phyloP scores from a whole-genome alignment of 1,140 invertebrate genomes.

The Steinernema feltiae region DNA sequence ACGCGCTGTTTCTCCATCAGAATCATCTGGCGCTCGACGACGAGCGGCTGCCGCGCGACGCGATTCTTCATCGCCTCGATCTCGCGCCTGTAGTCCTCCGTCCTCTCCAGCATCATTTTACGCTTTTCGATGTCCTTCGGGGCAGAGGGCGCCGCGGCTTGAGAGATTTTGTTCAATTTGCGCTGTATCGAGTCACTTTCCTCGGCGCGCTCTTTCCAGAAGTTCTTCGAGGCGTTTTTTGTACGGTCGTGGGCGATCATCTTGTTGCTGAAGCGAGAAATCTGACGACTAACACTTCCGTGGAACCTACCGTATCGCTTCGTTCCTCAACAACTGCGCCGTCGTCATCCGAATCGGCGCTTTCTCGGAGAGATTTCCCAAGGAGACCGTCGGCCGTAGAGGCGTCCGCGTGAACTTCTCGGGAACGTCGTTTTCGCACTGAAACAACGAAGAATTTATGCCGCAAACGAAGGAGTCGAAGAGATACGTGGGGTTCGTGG shows the following conservation, averaged over 20 bases:
- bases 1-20: background rate
- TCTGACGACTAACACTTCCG: background rate
- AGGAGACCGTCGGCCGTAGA: background rate
- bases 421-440: background rate
- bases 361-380: background rate
- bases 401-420: background rate
- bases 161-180: background rate
- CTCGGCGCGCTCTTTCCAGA: background rate
- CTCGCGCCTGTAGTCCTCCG: background rate
- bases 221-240: background rate
- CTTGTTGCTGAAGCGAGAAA: background rate
- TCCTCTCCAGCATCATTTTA: background rate
- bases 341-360: background rate
- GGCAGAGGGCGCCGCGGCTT: background rate
- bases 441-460: background rate
- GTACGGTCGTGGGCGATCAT: background rate
- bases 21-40: background rate
- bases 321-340: background rate
- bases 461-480: background rate
- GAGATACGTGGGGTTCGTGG: background rate
- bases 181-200: background rate
- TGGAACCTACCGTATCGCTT: background rate
- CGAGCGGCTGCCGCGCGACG: background rate
- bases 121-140: background rate
- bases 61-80: constrained; percentile 8